A percentile compares a stretch with the other conserved stretches of the same genome.
Conservation (phyloP, 2,113 vertebrate genomes). For the Aegithalos caudatus region DNA sequence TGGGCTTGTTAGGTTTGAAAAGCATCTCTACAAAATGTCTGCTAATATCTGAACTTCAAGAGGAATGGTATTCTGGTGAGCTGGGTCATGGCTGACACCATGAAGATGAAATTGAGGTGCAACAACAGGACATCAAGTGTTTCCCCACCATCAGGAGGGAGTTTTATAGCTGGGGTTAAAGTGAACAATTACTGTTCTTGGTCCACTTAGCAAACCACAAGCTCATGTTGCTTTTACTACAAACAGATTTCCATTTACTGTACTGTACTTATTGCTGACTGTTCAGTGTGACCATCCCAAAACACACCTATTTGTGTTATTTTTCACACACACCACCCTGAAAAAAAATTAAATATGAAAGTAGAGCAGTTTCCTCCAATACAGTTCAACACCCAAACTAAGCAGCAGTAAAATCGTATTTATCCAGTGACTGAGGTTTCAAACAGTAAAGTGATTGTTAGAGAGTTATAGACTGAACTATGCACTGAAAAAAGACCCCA, state of each 20-base stretch:
- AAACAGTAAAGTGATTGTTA: slow-evolving; percentile 35
- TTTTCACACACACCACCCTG: slow-evolving; percentile 64
- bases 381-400: slow-evolving; percentile 48
- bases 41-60: background rate
- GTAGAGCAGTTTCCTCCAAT: slow-evolving; percentile 52
- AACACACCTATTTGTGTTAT: slow-evolving; percentile 42
- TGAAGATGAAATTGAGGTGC: background rate
- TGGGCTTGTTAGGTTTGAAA: background rate
- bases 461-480: background rate
- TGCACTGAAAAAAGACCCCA: background rate
- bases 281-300: slow-evolving; percentile 38
- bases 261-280: slow-evolving; percentile 42
- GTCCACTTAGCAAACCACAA: background rate
- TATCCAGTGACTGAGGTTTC: slow-evolving; percentile 47
- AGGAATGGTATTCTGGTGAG: background rate
- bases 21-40: background rate
- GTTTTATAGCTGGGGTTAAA: background rate
- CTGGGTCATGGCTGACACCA: background rate
- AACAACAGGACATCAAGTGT: background rate
- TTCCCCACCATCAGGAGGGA: background rate
- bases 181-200: background rate
- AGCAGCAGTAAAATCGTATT: slow-evolving; percentile 33
- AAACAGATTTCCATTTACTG: slow-evolving; percentile 39
- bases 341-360: slow-evolving; percentile 62
- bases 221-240: slow-evolving; percentile 25